phyloP scores from a whole-genome alignment of 1,140 invertebrate species.

The Zophobas morio region DNA sequence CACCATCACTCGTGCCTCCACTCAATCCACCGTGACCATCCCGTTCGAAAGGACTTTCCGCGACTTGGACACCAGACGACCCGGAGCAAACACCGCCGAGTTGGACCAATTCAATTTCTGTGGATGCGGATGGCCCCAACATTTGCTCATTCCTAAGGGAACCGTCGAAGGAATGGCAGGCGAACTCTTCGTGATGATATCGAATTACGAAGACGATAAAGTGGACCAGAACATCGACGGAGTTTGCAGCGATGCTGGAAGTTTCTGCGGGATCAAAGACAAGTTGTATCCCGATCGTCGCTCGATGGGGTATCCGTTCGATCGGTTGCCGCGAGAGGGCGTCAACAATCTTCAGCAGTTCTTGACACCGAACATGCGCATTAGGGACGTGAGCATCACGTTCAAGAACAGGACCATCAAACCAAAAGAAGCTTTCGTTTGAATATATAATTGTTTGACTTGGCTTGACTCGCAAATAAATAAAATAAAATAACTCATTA shows the following conservation, averaged over 20 bases:
- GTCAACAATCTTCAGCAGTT: slow-evolving; percentile 73
- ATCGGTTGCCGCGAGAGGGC: slow-evolving; percentile 71
- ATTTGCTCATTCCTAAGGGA: slow-evolving; percentile 71
- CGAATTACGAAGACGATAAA: slow-evolving; percentile 66
- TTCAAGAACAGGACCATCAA: too few species aligned
- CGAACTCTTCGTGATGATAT: slow-evolving; percentile 71
- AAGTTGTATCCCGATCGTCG: slow-evolving; percentile 79
- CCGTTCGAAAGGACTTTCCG: slow-evolving; percentile 77
- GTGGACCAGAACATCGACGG: slow-evolving; percentile 54
- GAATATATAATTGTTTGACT: too few species aligned
- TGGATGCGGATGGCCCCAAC: slow-evolving; percentile 73
- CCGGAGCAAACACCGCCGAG: slow-evolving; percentile 59
- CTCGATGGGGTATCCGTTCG: slow-evolving; percentile 85
- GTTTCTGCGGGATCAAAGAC: slow-evolving; percentile 81
- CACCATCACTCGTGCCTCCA: slow-evolving; percentile 71
- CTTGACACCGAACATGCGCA: slow-evolving; percentile 77
- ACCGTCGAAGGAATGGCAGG: slow-evolving; percentile 65
- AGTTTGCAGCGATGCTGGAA: slow-evolving; percentile 77
- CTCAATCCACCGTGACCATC: slow-evolving; percentile 76
- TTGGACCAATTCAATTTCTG: slow-evolving; percentile 70
- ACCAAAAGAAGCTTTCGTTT: too few species aligned
- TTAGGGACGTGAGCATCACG: too few species aligned
- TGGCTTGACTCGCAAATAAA: too few species aligned
- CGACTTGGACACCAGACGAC: slow-evolving; percentile 69
- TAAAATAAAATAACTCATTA: too few species aligned